Conservation (phyloP, 2,888 invertebrate species). For the Drosophila helvetica region DNA sequence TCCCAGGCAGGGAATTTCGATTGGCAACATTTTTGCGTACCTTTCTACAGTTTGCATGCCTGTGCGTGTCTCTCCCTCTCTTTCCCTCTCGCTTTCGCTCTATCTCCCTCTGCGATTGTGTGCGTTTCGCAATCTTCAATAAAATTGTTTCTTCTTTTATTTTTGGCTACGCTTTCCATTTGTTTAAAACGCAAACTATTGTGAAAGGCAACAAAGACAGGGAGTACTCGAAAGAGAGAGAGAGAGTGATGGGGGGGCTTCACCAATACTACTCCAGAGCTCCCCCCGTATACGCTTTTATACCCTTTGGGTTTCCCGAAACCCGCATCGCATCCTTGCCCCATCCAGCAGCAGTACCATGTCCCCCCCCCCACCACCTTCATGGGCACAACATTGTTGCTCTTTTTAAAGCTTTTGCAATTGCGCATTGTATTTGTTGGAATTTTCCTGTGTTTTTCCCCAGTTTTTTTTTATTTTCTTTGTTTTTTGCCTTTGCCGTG, state of each 20-base stretch:
- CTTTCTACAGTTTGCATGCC: slow-evolving; percentile 53
- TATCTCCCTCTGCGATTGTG: slow-evolving; percentile 2
- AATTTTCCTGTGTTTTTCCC: slow-evolving; percentile 58
- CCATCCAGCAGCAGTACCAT: slow-evolving; percentile 1
- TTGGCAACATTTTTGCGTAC: slow-evolving; percentile 77
- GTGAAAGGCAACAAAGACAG: slow-evolving; percentile 51
- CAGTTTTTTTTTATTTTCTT: slow-evolving; percentile 27
- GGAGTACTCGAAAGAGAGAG: neutral
- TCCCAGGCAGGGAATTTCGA: slow-evolving; percentile 64
- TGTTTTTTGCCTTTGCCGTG: slow-evolving; percentile 20
- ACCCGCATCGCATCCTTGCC: slow-evolving; percentile 4
- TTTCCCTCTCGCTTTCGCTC: neutral
- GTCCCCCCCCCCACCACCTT: neutral
- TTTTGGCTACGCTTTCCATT: slow-evolving; percentile 73
- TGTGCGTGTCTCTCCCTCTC: slow-evolving; percentile 16
- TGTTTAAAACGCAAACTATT: slow-evolving; percentile 80
- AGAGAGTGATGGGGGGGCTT: slow-evolving; percentile 1
- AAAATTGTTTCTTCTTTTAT: slow-evolving; percentile 72
- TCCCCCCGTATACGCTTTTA: slow-evolving; percentile 42
- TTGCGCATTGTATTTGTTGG: slow-evolving; percentile 76
- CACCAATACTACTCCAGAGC: slow-evolving; percentile 25
- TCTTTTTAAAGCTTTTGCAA: slow-evolving; percentile 75
- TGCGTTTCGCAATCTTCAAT: slow-evolving; percentile 75
- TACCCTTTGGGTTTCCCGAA: slow-evolving; percentile 47
- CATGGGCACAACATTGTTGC: slow-evolving; percentile 70